Base-by-base conservation (phyloP, 2,888 invertebrate species). In the Icerya purchasi region DNA sequence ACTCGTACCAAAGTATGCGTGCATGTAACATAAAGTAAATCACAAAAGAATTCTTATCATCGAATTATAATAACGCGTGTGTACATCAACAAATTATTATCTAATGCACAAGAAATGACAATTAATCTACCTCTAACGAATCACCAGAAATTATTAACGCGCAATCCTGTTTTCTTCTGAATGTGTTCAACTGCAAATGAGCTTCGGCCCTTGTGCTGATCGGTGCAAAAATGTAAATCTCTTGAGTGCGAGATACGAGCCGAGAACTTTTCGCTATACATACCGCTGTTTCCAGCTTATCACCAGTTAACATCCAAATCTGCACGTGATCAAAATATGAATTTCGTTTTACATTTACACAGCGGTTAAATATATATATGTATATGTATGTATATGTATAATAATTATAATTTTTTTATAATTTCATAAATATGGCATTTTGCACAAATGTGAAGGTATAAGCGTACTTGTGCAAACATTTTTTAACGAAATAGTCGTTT, bases 261-360 rank as follows among this genome's bases (percentile, higher is more conserved):
- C 89, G 83, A 2, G 94, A 87, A 68, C 96, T 96, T 70, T 97
- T 96, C 1, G 98, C 97, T 68, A 98, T 98, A 71, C 97, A 97
- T 24, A 90, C 86, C 1, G 98, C 98, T 0, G 98, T 99, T 75
- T 98, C 98, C 63, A 96, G 71, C 73, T 82, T 84, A 68, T 84
- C 84, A 3, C 80, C 80, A 2, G 84, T 84, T 64, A 84, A 72
- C 84, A 84, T 85, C 83, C 83, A 83, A 56, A 82, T 76, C 78
- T 79, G 55, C 19, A 65, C 57, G 61, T 36, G 14, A 36, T 36
- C n/a, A 52, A 52, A 52, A n/a, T 10, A 52, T 52, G 21, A 20
- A 3, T 52, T 52, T 52, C n/a, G n/a, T 49, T 14, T n/a, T 14
- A 49, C 10, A 49, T 14, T n/a, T 49, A 49, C 10, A 49, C 10